A percentile compares a stretch with the other conserved stretches of the same genome.
Conservation (phyloP, 1,140 invertebrate species). For the Drosophila pseudoananassae region DNA sequence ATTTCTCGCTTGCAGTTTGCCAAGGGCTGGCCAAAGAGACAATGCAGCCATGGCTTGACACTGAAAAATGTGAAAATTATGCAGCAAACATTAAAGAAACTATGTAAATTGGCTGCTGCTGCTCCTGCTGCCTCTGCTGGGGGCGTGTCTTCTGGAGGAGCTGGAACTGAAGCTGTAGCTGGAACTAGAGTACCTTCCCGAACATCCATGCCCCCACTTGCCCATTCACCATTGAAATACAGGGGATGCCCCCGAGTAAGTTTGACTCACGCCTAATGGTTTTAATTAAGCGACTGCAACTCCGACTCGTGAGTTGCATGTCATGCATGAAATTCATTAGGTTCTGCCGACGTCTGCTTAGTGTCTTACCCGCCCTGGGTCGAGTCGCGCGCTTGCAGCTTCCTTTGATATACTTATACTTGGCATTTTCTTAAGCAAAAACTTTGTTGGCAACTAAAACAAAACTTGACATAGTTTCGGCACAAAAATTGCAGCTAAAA, state of each 20-base stretch:
- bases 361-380: slow-evolving; percentile 25
- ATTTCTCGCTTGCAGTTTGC: slow-evolving; percentile 68
- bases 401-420: slow-evolving; percentile 73
- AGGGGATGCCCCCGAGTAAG: slow-evolving; percentile 55
- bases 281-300: slow-evolving; percentile 76
- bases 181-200: not conserved
- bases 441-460: slow-evolving; percentile 80
- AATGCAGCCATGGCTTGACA: slow-evolving; percentile 74
- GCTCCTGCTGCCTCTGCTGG: slow-evolving; percentile 9
- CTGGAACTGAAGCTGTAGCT: not conserved
- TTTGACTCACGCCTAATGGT: slow-evolving; percentile 72
- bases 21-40: slow-evolving; percentile 41
- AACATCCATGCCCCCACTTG: not conserved
- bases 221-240: slow-evolving; percentile 49
- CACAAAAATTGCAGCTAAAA: slow-evolving; percentile 80
- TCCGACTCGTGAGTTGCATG: slow-evolving; percentile 58
- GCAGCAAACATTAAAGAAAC: slow-evolving; percentile 81
- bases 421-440: slow-evolving; percentile 75
- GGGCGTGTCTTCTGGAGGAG: slow-evolving; percentile 19
- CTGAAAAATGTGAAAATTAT: slow-evolving; percentile 84
- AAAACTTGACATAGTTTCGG: slow-evolving; percentile 81
- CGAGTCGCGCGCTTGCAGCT: slow-evolving; percentile 26
- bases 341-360: slow-evolving; percentile 60
- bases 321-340: slow-evolving; percentile 82
- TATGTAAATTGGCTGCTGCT: slow-evolving; percentile 78